These are phyloP conservation scores for Myocastor coypus DNA, from an alignment of 2,113 vertebrate genomes.

Conservation along the genomic window DNA sequence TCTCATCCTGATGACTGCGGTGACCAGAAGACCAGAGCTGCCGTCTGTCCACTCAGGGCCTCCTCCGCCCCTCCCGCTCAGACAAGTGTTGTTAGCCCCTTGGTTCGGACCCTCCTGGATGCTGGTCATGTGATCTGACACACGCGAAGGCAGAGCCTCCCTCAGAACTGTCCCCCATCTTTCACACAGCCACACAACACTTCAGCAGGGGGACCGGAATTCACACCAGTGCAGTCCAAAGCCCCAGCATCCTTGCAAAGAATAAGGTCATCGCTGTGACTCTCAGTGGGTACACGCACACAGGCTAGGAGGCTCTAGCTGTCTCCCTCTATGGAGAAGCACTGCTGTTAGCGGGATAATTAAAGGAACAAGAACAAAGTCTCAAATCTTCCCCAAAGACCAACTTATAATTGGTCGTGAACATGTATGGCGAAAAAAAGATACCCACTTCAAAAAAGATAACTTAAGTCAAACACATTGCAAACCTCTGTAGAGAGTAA, in stretches of 20 bases:
- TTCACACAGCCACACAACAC: not conserved
- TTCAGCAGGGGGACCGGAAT: not conserved
- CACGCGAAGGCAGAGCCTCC: not conserved
- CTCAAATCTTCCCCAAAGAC: conserved; percentile 22
- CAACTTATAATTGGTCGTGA: not conserved
- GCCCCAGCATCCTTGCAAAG: not conserved
- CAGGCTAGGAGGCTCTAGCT: not conserved
- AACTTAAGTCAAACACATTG: not conserved
- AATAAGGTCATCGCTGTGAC: not conserved
- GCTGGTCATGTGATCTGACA: not conserved
- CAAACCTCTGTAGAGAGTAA: not conserved
- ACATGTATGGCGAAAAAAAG: not conserved
- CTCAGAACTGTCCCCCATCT: not conserved
- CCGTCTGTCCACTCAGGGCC: not conserved
- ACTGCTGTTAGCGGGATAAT: not conserved
- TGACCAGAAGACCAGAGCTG: too few relatives aligned
- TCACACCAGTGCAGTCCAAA: not conserved
- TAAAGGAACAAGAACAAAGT: conserved; percentile 56
- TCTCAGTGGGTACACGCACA: not conserved
- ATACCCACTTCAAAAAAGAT: not conserved
- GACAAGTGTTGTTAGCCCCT: not conserved
- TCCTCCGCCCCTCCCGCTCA: too few relatives aligned
- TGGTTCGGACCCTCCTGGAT: not conserved
- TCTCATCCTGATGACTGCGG: not conserved
- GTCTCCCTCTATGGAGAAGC: not conserved